Conservation (phyloP, 2,797 vertebrate species). For the Eidolon dupreanum region DNA sequence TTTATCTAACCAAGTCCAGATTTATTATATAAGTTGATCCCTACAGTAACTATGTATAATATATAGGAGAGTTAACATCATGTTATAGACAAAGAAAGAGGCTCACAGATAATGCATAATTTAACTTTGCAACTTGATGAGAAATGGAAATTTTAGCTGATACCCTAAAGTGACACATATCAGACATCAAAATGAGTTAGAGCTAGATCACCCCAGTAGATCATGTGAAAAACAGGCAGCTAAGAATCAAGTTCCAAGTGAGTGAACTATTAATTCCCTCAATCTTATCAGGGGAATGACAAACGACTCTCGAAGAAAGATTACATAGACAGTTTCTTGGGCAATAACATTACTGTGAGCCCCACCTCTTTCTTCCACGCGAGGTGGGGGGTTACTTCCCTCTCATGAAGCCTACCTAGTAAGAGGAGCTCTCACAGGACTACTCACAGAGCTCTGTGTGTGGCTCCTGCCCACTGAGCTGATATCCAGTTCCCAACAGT, state of each 20-base stretch:
- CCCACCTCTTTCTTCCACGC: neutral
- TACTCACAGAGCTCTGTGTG: neutral
- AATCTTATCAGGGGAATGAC: neutral
- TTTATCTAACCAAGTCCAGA: neutral
- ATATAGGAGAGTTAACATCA: neutral
- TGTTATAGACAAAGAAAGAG: neutral
- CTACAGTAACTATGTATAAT: neutral
- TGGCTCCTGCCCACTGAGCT: neutral
- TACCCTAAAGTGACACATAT: neutral
- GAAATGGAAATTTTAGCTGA: neutral
- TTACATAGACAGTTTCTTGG: neutral
- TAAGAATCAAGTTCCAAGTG: neutral
- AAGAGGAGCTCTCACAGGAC: neutral
- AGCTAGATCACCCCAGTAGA: neutral
- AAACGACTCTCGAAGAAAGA: neutral
- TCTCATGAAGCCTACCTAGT: fast-evolving
- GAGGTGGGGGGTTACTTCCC: fast-evolving
- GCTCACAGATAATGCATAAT: neutral
- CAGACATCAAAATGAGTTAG: neutral
- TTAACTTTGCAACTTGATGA: neutral
- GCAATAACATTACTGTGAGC: neutral
- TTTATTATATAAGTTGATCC: neutral
- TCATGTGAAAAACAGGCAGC: neutral
- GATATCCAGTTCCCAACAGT: neutral
- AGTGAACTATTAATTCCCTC: neutral